A percentile compares a stretch with the other conserved stretches of the same genome.
Conservation (phyloP, 2,888 invertebrate species). For the Volucella zonaria region DNA sequence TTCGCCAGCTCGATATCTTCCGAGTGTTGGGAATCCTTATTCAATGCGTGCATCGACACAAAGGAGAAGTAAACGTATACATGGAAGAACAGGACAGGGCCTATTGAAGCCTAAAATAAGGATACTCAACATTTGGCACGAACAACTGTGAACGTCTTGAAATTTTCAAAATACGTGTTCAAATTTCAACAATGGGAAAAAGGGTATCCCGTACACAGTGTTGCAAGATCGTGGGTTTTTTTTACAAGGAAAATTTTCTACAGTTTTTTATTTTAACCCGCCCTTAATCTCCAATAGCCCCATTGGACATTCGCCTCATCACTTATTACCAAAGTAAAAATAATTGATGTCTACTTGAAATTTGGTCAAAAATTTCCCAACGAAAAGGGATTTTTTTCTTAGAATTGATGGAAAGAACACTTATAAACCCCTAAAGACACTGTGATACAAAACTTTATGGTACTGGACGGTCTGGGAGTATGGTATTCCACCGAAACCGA, state of each 20-base stretch:
- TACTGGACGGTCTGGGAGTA: conserved; percentile 49
- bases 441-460: conserved; percentile 15
- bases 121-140: conserved; percentile 67
- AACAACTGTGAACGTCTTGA: conserved; percentile 60
- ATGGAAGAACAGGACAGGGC: conserved; percentile 19
- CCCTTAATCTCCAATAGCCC: too few species aligned
- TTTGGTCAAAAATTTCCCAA: too few species aligned
- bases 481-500: too few species aligned
- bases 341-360: too few species aligned
- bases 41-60: conserved; percentile 25
- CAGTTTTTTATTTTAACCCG: too few species aligned
- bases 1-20: not conserved
- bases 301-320: too few species aligned
- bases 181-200: conserved; percentile 38
- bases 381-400: too few species aligned
- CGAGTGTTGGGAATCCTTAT: conserved; percentile 7
- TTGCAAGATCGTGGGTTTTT: too few species aligned
- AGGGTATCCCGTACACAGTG: not conserved
- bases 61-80: too few species aligned
- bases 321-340: too few species aligned
- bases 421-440: not conserved
- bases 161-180: conserved; percentile 65
- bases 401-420: too few species aligned
- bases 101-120: conserved; percentile 65
- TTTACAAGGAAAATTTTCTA: too few species aligned